Conservation (phyloP, 2,113 vertebrate species). For the Poecilia latipinna region DNA sequence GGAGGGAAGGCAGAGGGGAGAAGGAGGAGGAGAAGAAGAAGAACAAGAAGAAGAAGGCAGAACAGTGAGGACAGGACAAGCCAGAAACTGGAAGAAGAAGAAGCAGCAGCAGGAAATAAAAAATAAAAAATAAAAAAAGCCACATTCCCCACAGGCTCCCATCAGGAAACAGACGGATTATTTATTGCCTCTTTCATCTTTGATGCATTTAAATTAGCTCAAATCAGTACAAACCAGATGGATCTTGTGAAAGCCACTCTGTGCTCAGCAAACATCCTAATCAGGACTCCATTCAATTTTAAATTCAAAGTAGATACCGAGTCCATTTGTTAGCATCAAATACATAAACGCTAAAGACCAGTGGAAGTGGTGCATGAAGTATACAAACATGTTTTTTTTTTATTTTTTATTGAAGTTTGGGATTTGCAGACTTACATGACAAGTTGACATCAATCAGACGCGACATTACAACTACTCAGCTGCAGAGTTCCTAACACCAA, state of each 20-base stretch:
- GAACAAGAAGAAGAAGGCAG: slow-evolving; percentile 36
- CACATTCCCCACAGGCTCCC: slow-evolving; percentile 22
- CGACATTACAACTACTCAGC: no score
- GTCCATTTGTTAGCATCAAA: neutral
- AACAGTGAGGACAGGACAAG: slow-evolving; percentile 64
- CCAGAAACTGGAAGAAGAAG: slow-evolving; percentile 48
- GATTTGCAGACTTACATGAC: no score
- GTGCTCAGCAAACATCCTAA: slow-evolving; percentile 9
- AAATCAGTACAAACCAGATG: slow-evolving; percentile 27
- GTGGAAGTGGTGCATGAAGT: neutral
- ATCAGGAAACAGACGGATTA: neutral
- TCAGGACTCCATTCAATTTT: slow-evolving; percentile 16
- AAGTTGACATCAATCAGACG: no score
- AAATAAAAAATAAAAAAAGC: slow-evolving; percentile 8
- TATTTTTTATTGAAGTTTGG: no score
- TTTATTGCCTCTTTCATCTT: slow-evolving; percentile 9
- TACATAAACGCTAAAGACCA: neutral
- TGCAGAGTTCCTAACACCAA: no score
- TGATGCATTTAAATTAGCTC: slow-evolving; percentile 23
- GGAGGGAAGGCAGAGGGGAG: neutral
- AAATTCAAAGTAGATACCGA: neutral
- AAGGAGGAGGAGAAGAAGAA: slow-evolving; percentile 25
- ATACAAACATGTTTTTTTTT: neutral
- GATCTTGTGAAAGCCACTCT: slow-evolving; percentile 11
- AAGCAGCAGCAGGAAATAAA: slow-evolving; percentile 20